phyloP scores from a whole-genome alignment of 2,797 vertebrate species.

The Mormyrus hasselquistii region DNA sequence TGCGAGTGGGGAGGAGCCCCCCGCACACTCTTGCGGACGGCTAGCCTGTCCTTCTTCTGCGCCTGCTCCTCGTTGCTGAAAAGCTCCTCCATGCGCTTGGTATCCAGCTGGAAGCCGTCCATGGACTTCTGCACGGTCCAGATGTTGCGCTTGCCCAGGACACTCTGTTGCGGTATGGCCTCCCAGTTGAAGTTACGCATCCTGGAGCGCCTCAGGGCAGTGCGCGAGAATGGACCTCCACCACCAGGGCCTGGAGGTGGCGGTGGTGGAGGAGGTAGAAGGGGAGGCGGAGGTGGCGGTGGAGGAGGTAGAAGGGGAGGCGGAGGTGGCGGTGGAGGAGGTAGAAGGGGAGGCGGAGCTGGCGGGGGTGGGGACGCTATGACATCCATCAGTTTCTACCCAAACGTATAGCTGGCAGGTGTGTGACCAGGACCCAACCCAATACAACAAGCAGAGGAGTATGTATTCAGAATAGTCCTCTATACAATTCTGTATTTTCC shows the following conservation, averaged over 20 bases:
- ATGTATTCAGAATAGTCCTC: neutral
- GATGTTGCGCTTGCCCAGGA: conserved; percentile 65
- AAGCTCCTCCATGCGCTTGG: conserved; percentile 68
- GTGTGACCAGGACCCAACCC: neutral
- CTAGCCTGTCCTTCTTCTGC: conserved; percentile 36
- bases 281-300: conserved; percentile 34
- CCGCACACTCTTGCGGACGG: conserved; percentile 44
- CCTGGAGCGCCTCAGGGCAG: conserved; percentile 44
- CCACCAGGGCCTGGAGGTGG: conserved; percentile 22
- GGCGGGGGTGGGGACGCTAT: conserved; percentile 25
- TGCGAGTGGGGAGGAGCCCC: conserved; percentile 32
- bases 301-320: conserved; percentile 46
- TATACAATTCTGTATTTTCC: neutral
- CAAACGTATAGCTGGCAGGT: neutral
- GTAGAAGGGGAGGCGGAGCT: conserved; percentile 27
- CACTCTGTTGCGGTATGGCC: conserved; percentile 62
- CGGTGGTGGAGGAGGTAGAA: conserved; percentile 1
- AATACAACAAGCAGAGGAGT: neutral
- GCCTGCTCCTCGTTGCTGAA: conserved; percentile 59
- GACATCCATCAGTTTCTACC: conserved; percentile 7
- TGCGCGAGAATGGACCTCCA: conserved; percentile 8
- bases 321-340: neutral
- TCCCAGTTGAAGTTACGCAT: conserved; percentile 78
- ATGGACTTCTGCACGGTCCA: conserved; percentile 58
- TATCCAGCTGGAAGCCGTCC: conserved; percentile 63